Conservation (phyloP, 1,140 invertebrate species). For the Matsumurasca onukii region DNA sequence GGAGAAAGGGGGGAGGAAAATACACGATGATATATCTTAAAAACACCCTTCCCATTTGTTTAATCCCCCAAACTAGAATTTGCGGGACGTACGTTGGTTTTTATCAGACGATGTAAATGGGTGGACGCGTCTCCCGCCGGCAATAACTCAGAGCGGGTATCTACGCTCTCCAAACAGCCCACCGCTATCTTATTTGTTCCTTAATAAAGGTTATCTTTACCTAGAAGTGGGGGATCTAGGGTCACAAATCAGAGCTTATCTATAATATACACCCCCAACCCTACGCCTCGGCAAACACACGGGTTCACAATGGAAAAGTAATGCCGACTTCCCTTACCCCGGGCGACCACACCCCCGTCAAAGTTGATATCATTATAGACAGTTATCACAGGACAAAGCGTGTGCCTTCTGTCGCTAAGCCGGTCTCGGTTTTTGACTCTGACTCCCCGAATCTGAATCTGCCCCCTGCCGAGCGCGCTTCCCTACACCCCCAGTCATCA, state of each 20-base stretch:
- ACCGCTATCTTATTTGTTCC: slow-evolving; percentile 20
- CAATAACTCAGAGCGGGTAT: slow-evolving; percentile 8
- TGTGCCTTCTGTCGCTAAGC: slow-evolving; percentile 14
- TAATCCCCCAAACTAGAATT: neutral
- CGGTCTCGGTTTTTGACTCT: neutral
- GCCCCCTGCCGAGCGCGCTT: neutral
- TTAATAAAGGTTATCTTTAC: slow-evolving; percentile 27
- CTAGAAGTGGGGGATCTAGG: slow-evolving; percentile 4
- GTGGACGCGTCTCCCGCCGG: neutral
- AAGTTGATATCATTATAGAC: slow-evolving; percentile 21
- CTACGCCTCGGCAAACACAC: no score
- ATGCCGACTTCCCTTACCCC: neutral
- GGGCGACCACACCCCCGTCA: slow-evolving; percentile 8
- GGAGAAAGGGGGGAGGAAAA: no score
- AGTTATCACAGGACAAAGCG: slow-evolving; percentile 16
- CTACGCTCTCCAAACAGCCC: neutral
- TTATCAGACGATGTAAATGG: slow-evolving; percentile 15
- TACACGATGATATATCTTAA: no score
- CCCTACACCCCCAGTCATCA: neutral
- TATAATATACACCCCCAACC: neutral
- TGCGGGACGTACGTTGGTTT: neutral
- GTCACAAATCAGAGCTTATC: slow-evolving; percentile 25
- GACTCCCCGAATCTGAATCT: neutral
- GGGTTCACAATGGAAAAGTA: no score
- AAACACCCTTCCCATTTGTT: neutral